Conservation (phyloP, 2,797 vertebrate species). For the Carcharodon carcharias region DNA sequence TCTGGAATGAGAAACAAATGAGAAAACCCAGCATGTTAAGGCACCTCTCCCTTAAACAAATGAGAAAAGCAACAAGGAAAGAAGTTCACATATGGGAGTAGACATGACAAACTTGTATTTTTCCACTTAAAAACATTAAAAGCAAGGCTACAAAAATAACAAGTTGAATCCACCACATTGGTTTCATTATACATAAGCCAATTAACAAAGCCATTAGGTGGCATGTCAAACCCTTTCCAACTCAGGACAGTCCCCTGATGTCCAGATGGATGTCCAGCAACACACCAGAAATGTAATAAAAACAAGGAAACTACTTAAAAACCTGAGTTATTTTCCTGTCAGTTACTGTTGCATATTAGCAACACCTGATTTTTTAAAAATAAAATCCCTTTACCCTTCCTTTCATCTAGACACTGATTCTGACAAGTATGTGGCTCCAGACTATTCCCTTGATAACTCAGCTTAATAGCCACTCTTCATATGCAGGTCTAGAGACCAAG, state of each 20-base stretch:
- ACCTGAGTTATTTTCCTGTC: background rate
- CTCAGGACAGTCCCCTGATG: background rate
- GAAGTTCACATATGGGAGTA: background rate
- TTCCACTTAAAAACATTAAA: conserved; percentile 2
- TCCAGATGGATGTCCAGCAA: background rate
- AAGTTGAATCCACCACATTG: background rate
- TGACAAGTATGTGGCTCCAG: background rate
- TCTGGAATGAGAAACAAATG: background rate
- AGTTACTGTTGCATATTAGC: background rate
- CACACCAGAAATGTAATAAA: background rate
- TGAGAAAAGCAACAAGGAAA: background rate
- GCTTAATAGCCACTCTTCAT: background rate
- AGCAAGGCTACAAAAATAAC: background rate
- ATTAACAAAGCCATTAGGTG: background rate
- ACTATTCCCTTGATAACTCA: background rate
- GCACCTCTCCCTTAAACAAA: conserved; percentile 25
- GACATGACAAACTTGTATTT: background rate
- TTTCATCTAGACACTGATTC: background rate
- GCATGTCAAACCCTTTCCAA: background rate
- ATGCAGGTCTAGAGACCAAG: background rate
- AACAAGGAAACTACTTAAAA: background rate
- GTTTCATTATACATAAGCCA: background rate
- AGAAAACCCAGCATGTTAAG: conserved; percentile 13
- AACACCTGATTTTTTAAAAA: background rate
- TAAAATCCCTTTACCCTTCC: background rate